Base-by-base conservation (phyloP, 2,113 vertebrate genomes). In the Lutjanus erythropterus region DNA sequence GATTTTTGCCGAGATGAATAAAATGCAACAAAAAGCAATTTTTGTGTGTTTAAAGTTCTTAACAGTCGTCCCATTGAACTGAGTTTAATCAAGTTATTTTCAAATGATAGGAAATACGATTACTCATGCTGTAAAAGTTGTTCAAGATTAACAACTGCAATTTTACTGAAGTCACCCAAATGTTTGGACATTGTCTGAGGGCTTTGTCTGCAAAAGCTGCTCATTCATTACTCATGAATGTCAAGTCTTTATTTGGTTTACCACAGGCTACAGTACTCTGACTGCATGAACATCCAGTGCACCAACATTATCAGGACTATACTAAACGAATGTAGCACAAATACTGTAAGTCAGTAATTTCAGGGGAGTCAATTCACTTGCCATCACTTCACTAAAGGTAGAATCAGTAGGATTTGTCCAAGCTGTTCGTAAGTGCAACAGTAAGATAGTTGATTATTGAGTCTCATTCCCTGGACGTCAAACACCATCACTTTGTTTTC, bases 161-260 rank as follows among this genome's bases (percentile, higher is more conserved):
- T 60, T 66, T 53, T 18, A 21, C 18, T 46, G 11, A 41, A 56
- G 29, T 67, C 50, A 33, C 44, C 37, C 18, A 0, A 23, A 64
- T 61, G n/a, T 50, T n/a, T 7, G 6, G 37, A 9, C 15, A 9
- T 69, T 1, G 3, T 44, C 46, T 58, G 33, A 66, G 64, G 66
- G 39, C 49, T 56, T 21, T 39, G n/a, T 56, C 37, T 44, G 65
- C 31, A 49, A 42, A 41, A 23, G 19, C 35, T 19, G 53, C 69
- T 80, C 61, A 61, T 70, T 56, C 52, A 81, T 78, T 86, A 61
- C 25, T 74, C 39, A 62, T 82, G 46, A 74, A 77, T 27, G 15
- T 55, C n/a, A n/a, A n/a, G 64, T 41, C 31, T 67, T 71, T 55
- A n/a, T 64, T 71, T 71, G n/a, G 42, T 78, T 71, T 70, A 44